Evolutionary conservation across 2,888 invertebrate genomes (phyloP).

Genomic region (Mechanitis mazaeus): DNA sequence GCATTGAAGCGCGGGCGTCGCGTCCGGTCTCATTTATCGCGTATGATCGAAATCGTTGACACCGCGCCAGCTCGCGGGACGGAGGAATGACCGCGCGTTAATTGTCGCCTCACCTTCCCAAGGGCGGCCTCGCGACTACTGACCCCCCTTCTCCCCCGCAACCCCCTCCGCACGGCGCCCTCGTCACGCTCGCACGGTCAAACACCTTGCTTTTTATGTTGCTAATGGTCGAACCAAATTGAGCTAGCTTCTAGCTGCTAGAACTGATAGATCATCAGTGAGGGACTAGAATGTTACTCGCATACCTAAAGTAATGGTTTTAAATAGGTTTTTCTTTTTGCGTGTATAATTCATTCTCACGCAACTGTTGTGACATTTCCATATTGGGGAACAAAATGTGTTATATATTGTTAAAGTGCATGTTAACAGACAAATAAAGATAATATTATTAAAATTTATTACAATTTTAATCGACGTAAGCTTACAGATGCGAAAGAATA

Average conservation of each 20-base stretch:
- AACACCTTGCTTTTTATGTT: constrained; percentile 29
- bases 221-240: constrained; percentile 12
- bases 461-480: too few relatives aligned
- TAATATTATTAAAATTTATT: too few relatives aligned
- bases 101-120: constrained; percentile 71
- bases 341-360: too few relatives aligned
- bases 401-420: too few relatives aligned
- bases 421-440: too few relatives aligned
- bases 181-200: constrained; percentile 53
- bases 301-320: neutral
- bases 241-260: neutral
- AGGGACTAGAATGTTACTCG: neutral
- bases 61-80: constrained; percentile 70
- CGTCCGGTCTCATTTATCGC: constrained; percentile 47
- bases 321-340: neutral
- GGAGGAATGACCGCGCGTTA: constrained; percentile 72
- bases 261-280: neutral
- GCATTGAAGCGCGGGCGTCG: constrained; percentile 44
- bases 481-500: too few relatives aligned
- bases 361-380: too few relatives aligned
- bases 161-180: constrained; percentile 28
- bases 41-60: constrained; percentile 71
- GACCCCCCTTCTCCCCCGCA: constrained; percentile 29
- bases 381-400: too few relatives aligned
- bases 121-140: constrained; percentile 30